Conservation (phyloP, 1,140 invertebrate species). For the Forficula auricularia region DNA sequence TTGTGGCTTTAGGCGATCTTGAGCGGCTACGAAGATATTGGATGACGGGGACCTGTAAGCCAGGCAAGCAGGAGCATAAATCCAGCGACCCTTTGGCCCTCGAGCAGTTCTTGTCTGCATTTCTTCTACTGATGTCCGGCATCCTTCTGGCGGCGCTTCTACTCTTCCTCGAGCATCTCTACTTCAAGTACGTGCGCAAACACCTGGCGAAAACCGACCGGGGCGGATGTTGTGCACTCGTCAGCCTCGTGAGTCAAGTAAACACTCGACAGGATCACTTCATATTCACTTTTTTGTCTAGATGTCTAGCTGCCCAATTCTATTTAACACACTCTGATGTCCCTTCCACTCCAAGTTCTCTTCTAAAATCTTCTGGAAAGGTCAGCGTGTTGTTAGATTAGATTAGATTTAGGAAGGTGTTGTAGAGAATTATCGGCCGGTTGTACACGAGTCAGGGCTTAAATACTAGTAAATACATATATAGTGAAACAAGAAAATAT, state of each 20-base stretch:
- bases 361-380: too few relatives aligned
- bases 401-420: too few relatives aligned
- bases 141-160: conserved; percentile 72
- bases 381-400: too few relatives aligned
- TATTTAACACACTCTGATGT: background rate
- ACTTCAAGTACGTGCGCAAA: conserved; percentile 79
- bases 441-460: too few relatives aligned
- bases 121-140: conserved; percentile 83
- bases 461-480: too few relatives aligned
- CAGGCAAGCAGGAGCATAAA: conserved; percentile 75
- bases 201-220: conserved; percentile 74
- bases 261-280: conserved; percentile 2
- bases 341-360: background rate
- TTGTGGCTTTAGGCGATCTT: conserved; percentile 69
- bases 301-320: background rate
- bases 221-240: conserved; percentile 73
- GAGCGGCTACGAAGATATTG: conserved; percentile 87
- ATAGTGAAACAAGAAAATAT: too few relatives aligned
- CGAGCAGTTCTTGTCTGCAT: conserved; percentile 94
- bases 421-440: too few relatives aligned
- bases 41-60: conserved; percentile 94
- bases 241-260: conserved; percentile 52
- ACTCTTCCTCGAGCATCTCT: conserved; percentile 78
- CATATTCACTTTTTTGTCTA: conserved; percentile 20
- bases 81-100: conserved; percentile 82